Conservation (phyloP, 1,140 invertebrate species). For the Trypoxylus dichotomus region DNA sequence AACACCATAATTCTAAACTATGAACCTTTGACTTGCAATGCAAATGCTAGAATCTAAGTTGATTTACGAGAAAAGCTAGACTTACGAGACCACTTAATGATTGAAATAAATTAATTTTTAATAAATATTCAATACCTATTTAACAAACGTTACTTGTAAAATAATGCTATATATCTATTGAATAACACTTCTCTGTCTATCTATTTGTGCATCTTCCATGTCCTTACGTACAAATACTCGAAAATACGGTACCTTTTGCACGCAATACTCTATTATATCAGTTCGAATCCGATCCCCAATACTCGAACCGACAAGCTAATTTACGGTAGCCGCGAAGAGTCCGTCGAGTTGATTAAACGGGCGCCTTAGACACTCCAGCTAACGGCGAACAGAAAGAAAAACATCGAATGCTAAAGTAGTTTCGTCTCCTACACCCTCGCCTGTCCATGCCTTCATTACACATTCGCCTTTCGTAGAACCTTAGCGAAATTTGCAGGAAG, state of each 20-base stretch:
- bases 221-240: no score
- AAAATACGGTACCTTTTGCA: not conserved
- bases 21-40: no score
- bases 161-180: no score
- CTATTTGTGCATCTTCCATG: no score
- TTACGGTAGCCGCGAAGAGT: not conserved
- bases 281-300: not conserved
- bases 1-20: no score
- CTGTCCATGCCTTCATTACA: not conserved
- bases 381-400: not conserved
- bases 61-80: no score
- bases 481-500: slow-evolving; percentile 2
- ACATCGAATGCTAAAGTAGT: not conserved
- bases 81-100: no score
- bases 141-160: no score
- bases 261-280: not conserved
- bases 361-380: not conserved
- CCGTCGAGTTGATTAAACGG: not conserved
- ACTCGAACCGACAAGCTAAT: not conserved
- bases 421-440: not conserved
- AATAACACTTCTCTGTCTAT: no score
- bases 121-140: no score
- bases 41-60: no score
- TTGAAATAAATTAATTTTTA: no score
- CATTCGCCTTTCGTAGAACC: not conserved